These are phyloP conservation scores for Eristalis arbustorum DNA, from an alignment of 2,888 invertebrate species.

Conservation along the genomic window DNA sequence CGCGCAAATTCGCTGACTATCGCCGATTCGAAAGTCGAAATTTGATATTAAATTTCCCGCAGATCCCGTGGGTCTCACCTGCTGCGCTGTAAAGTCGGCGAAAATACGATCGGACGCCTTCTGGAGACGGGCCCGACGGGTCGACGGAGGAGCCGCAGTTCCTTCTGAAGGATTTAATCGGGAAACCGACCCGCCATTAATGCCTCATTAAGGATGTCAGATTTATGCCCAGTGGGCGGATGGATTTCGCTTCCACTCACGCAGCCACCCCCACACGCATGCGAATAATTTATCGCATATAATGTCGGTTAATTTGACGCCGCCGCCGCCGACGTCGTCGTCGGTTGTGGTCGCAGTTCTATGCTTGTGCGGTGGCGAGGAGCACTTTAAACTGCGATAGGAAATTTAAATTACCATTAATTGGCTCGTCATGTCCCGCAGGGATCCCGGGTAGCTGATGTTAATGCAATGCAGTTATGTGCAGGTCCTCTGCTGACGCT, in stretches of 20 bases:
- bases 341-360: background rate
- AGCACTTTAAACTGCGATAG: constrained; percentile 43
- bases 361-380: constrained; percentile 1
- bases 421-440: constrained; percentile 36
- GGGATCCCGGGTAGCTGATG: constrained; percentile 27
- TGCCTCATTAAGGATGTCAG: constrained; percentile 56
- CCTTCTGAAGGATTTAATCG: constrained; percentile 50
- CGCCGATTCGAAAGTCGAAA: constrained; percentile 45
- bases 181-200: constrained; percentile 50
- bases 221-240: constrained; percentile 17
- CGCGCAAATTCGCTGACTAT: background rate
- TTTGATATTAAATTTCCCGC: constrained; percentile 44
- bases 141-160: background rate
- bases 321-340: background rate
- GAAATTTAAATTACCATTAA: constrained; percentile 58
- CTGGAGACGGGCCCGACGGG: background rate
- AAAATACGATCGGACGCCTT: background rate
- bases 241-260: constrained; percentile 11
- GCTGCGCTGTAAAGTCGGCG: background rate
- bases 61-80: background rate
- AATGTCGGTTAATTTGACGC: constrained; percentile 58
- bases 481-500: constrained; percentile 31
- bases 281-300: constrained; percentile 55
- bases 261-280: constrained; percentile 24
- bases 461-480: constrained; percentile 40